Percentiles rank a stretch among this genome's conserved stretches.
These are phyloP conservation scores for Chondrilla cf. caribensis DNA, from an alignment of 37 sponge, comb jelly and placozoan genomes.

Conservation along the genomic window DNA sequence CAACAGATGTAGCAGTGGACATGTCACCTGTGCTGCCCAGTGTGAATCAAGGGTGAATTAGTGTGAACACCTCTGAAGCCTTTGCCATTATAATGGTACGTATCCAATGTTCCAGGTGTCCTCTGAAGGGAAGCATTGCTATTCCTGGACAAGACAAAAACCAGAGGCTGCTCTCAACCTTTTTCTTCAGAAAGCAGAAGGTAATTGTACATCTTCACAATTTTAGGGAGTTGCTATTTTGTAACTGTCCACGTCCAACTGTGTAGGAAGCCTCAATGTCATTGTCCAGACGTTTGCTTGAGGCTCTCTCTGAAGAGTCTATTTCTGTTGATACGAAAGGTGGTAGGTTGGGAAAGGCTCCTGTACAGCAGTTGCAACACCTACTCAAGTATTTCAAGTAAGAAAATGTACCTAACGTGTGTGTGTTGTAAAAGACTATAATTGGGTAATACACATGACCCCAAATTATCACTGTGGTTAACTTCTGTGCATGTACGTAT, in stretches of 20 bases:
- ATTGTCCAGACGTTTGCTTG: conserved; percentile 49
- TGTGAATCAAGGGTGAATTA: conserved; percentile 10
- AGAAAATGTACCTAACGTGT: neutral
- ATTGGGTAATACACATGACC: too few relatives aligned
- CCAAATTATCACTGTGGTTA: too few relatives aligned
- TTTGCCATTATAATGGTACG: neutral
- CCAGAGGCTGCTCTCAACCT: conserved; percentile 29
- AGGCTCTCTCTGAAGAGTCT: conserved; percentile 48
- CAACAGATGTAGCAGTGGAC: conserved; percentile 51
- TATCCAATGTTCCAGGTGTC: neutral
- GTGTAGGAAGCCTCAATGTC: conserved; percentile 76
- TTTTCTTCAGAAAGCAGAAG: conserved; percentile 46
- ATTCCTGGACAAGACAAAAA: conserved; percentile 28
- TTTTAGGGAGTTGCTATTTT: too few relatives aligned
- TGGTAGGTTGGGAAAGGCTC: conserved; percentile 39
- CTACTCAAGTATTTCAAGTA: neutral
- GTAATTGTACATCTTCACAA: too few relatives aligned
- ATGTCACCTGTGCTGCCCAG: conserved; percentile 32
- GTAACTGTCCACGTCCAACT: too few relatives aligned
- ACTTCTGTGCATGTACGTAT: too few relatives aligned
- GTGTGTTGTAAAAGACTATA: too few relatives aligned
- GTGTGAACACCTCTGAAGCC: neutral
- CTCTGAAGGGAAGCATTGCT: conserved; percentile 40
- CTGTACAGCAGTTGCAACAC: neutral
- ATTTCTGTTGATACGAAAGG: conserved; percentile 29